Base-by-base conservation (phyloP, 2,113 vertebrate species). In the Pelecanoides urinatrix region DNA sequence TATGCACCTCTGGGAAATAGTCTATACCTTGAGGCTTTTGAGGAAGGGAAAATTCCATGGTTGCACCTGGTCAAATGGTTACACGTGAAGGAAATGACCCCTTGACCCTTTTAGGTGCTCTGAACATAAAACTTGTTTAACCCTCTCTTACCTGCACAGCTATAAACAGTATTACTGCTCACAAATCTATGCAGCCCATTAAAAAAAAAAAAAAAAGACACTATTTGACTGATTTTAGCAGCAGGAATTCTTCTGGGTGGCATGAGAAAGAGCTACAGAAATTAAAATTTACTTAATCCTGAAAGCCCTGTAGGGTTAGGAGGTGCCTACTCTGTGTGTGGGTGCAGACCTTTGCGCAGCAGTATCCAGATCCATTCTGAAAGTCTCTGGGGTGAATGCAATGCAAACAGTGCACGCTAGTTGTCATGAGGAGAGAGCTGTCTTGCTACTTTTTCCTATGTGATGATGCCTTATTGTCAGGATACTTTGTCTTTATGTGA, bases 41-140 rank as follows among this genome's bases (percentile, higher is more conserved):
- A 76, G 91, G 91, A 95, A 88, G 77, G 73, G 45, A 94, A 92
- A 97, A 97, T 95, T 95, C 95, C 89, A 82, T 80, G 87, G 67
- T 94, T 97, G 91, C 96, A 96, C 96, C 96, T 97, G 97, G 96
- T 94, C 96, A 95, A 92, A 92, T 91, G 91, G 96, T 95, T 82
- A 73, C 89, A 95, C 9, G 0, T 85, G 92, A 97, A 92, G 96
- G 96, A 97, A 97, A 70, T 97, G 94, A 92, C 94, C 94, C 58
- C 53, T 78, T 97, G 92, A 95, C 92, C 97, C 70, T 87, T 92
- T 76, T 82, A 90, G 92, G 77, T 79, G 58, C 84, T 87, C 92
- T 91, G 53, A 95, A 90, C 40, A 70, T 96, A 94, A 94, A 87
- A 89, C 74, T 82, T 76, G 6, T 90, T 97, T 97, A 97, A 97